These are phyloP conservation scores for Eulemur mongoz DNA, from an alignment of 2,797 vertebrate species.

Conservation along the genomic window DNA sequence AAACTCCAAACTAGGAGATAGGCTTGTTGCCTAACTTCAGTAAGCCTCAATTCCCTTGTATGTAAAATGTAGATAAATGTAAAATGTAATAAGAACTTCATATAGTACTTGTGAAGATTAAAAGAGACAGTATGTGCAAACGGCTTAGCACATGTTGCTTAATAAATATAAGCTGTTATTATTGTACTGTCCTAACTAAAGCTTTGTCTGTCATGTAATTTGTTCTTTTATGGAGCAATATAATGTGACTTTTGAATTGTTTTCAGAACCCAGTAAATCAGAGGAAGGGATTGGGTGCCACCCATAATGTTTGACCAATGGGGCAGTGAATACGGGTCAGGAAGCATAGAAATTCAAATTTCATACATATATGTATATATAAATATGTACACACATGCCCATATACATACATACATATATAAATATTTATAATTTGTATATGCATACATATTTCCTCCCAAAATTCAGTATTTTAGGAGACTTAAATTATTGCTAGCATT, in stretches of 20 bases:
- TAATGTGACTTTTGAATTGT: slow-evolving; percentile 64
- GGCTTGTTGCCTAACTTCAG: neutral
- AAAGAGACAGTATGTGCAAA: neutral
- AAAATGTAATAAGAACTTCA: neutral
- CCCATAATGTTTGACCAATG: slow-evolving; percentile 52
- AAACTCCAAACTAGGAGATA: neutral
- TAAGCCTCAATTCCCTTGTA: neutral
- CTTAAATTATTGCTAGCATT: slow-evolving; percentile 40
- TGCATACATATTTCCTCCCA: neutral
- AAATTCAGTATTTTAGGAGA: slow-evolving; percentile 59
- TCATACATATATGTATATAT: neutral
- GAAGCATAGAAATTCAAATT: slow-evolving; percentile 60
- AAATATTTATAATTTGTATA: neutral
- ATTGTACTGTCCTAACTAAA: slow-evolving; percentile 63
- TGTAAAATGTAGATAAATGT: neutral
- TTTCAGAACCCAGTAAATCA: slow-evolving; percentile 67
- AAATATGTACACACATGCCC: neutral
- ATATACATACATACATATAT: neutral
- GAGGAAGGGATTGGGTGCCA: neutral
- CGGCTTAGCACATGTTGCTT: neutral
- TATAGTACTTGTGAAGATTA: neutral
- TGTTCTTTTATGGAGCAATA: slow-evolving; percentile 64
- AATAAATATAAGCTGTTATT: neutral
- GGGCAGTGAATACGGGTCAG: slow-evolving; percentile 65
- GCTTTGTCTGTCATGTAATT: slow-evolving; percentile 64